Percentiles rank a stretch among this genome's conserved stretches.
Evolutionary conservation across 2,113 vertebrate genomes (phyloP).

Genomic region (Microcebus tavaratra): DNA sequence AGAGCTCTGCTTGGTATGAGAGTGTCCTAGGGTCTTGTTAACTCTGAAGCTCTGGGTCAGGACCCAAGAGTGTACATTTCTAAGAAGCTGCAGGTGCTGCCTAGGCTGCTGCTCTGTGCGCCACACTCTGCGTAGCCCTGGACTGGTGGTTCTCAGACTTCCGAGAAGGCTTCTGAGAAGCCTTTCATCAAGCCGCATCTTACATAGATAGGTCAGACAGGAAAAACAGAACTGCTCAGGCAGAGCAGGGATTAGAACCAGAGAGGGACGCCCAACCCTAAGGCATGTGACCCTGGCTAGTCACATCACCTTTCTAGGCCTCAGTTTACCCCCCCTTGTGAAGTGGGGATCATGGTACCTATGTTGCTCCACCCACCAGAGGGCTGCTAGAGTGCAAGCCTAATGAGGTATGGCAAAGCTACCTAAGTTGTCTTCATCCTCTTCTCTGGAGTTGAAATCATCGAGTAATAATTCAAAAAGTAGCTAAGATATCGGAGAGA

Average conservation of each 20-base stretch:
- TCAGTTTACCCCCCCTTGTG: neutral
- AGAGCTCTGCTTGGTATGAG: neutral
- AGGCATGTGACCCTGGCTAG: neutral
- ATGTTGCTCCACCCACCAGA: neutral
- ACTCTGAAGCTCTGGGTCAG: neutral
- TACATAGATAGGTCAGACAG: neutral
- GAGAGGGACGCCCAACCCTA: neutral
- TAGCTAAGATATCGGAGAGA: neutral
- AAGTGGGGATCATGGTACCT: neutral
- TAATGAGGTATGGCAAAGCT: rapidly evolving
- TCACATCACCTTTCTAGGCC: neutral
- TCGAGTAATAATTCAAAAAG: neutral
- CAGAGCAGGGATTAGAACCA: neutral
- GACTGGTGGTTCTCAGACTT: neutral
- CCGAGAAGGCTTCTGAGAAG: neutral
- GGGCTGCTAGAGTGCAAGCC: neutral
- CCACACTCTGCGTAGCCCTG: neutral
- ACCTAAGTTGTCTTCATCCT: neutral
- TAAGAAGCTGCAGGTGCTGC: neutral
- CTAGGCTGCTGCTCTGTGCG: neutral
- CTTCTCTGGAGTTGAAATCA: neutral
- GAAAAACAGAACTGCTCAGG: neutral
- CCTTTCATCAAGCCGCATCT: neutral
- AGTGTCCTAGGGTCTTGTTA: neutral
- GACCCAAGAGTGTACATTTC: rapidly evolving